These are phyloP conservation scores for Cataglyphis cursor DNA, from an alignment of 2,888 invertebrate species.

Conservation along the genomic window DNA sequence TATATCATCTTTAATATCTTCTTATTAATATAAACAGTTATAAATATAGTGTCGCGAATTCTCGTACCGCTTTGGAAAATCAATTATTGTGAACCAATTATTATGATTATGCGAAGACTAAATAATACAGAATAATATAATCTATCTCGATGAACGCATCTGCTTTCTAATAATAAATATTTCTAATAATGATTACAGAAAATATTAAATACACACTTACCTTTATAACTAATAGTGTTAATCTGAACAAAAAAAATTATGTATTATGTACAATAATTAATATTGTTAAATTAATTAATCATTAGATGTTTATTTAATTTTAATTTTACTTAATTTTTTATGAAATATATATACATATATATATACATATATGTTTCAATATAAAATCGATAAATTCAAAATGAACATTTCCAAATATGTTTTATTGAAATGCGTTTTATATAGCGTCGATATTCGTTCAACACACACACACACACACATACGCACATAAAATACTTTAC, in stretches of 20 bases:
- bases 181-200: background rate
- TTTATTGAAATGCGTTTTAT: background rate
- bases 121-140: background rate
- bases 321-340: background rate
- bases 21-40: background rate
- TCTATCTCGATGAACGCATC: background rate
- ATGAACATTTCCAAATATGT: background rate
- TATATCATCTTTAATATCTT: constrained; percentile 7
- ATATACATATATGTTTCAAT: background rate
- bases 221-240: background rate
- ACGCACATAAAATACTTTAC: background rate
- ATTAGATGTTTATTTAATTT: too few relatives aligned
- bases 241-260: background rate
- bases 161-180: background rate
- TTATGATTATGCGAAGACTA: background rate
- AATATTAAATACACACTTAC: background rate
- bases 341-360: background rate
- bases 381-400: background rate
- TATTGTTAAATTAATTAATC: background rate
- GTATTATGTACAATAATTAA: background rate
- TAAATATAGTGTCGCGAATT: constrained; percentile 1
- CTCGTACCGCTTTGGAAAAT: constrained; percentile 11
- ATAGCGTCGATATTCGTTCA: background rate
- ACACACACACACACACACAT: background rate
- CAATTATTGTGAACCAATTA: background rate